Evolutionary conservation across 2,888 invertebrate genomes (phyloP).

Genomic region (Palloptera scutellata): DNA sequence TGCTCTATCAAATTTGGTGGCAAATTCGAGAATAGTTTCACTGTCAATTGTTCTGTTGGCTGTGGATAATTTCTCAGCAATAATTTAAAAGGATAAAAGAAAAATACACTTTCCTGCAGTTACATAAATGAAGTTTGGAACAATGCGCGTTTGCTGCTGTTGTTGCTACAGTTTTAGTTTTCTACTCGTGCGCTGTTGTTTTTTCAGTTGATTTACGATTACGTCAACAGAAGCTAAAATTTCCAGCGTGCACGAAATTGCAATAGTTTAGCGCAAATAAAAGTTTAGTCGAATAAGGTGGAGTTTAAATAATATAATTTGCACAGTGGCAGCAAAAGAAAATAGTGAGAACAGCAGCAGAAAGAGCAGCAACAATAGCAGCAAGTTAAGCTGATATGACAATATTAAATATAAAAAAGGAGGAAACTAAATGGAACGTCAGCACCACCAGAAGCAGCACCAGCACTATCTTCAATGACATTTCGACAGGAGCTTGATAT

Average conservation of each 20-base stretch:
- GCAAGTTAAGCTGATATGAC: neutral
- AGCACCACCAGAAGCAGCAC: neutral
- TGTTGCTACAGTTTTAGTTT: too few species aligned
- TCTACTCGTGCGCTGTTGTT: neutral
- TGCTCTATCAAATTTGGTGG: too few species aligned
- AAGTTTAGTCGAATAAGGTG: conserved; percentile 53
- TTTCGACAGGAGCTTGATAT: neutral
- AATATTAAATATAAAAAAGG: too few species aligned
- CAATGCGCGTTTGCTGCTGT: too few species aligned
- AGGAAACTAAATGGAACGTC: neutral
- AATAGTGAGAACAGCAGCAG: neutral
- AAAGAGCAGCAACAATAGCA: neutral
- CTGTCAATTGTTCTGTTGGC: too few species aligned
- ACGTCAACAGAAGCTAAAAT: conserved; percentile 47
- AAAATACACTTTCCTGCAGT: too few species aligned
- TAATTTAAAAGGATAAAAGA: too few species aligned
- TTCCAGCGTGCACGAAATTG: conserved; percentile 53
- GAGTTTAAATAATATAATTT: conserved; percentile 49
- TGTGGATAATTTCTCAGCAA: too few species aligned
- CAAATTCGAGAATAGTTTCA: too few species aligned
- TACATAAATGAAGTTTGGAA: too few species aligned
- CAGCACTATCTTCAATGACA: neutral
- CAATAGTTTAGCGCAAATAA: conserved; percentile 45
- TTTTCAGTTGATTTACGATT: conserved; percentile 30
- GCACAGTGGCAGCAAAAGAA: conserved; percentile 35